phyloP scores from a whole-genome alignment of 2,888 invertebrate species.

The Tetropium fuscum region DNA sequence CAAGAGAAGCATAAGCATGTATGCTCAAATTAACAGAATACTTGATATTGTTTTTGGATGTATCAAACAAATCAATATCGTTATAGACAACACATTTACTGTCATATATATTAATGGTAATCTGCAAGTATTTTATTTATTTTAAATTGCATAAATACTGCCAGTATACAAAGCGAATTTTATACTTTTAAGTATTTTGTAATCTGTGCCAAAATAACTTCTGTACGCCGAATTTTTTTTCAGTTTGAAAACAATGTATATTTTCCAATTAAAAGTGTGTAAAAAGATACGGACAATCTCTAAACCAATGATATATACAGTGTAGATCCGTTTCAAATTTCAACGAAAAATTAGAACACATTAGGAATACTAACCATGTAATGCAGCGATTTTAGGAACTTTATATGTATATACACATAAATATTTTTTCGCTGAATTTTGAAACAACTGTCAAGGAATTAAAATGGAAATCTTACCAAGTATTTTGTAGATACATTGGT shows the following conservation, averaged over 20 bases:
- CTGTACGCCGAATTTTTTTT: slow-evolving; percentile 46
- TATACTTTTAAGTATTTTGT: slow-evolving; percentile 32
- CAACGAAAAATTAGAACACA: slow-evolving; percentile 58
- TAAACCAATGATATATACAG: slow-evolving; percentile 35
- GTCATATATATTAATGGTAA: slow-evolving; percentile 4
- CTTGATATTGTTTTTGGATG: too few species aligned
- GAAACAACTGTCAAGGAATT: slow-evolving; percentile 49
- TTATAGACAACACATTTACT: background rate
- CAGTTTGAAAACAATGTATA: slow-evolving; percentile 20
- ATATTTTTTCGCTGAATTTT: slow-evolving; percentile 61
- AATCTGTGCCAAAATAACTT: slow-evolving; percentile 50
- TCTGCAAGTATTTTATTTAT: slow-evolving; percentile 22
- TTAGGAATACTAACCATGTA: slow-evolving; percentile 33
- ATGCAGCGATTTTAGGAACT: slow-evolving; percentile 43
- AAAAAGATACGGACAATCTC: slow-evolving; percentile 49
- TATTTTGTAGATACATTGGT: slow-evolving; percentile 9
- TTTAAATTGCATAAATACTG: slow-evolving; percentile 5
- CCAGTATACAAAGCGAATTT: slow-evolving; percentile 16
- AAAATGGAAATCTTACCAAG: slow-evolving; percentile 16
- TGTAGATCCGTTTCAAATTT: slow-evolving; percentile 61
- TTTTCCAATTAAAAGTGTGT: slow-evolving; percentile 21
- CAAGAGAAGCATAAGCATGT: too few species aligned
- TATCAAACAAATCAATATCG: background rate
- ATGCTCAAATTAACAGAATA: too few species aligned
- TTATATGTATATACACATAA: slow-evolving; percentile 49